Evolutionary conservation across 1,140 invertebrate species (phyloP).

Genomic region (Nasonia longicornis): DNA sequence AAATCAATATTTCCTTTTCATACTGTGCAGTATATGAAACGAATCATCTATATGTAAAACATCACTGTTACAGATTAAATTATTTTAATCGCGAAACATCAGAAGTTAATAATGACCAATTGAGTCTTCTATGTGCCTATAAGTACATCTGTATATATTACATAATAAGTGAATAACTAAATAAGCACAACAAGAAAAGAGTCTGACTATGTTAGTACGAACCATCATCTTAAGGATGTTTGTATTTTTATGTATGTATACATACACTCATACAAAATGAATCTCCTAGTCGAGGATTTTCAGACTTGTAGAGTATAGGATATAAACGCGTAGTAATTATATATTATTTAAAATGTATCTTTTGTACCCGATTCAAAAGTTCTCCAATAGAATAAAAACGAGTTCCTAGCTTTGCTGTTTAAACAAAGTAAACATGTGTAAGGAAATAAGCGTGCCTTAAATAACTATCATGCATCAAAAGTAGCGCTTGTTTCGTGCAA

Average conservation of each 20-base stretch:
- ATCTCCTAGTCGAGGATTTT: not conserved
- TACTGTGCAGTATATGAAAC: not conserved
- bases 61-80: not conserved
- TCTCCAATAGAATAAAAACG: not conserved
- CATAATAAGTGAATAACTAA: not conserved
- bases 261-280: not conserved
- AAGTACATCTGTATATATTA: constrained; percentile 4
- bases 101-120: not conserved
- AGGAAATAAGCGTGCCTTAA: not conserved
- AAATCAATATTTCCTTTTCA: not conserved
- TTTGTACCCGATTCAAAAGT: not conserved
- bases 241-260: constrained; percentile 15
- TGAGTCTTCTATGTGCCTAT: not conserved
- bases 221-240: not conserved
- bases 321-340: not conserved
- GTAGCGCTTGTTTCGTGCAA: not conserved
- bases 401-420: not conserved
- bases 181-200: not conserved
- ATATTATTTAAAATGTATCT: constrained; percentile 26
- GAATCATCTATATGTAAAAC: not conserved
- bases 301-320: constrained; percentile 12
- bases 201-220: constrained; percentile 2
- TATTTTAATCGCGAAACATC: not conserved
- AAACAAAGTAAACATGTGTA: not conserved
- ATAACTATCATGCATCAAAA: not conserved